These are phyloP conservation scores for Grallaria varia DNA, from an alignment of 2,113 vertebrate species.

Conservation along the genomic window DNA sequence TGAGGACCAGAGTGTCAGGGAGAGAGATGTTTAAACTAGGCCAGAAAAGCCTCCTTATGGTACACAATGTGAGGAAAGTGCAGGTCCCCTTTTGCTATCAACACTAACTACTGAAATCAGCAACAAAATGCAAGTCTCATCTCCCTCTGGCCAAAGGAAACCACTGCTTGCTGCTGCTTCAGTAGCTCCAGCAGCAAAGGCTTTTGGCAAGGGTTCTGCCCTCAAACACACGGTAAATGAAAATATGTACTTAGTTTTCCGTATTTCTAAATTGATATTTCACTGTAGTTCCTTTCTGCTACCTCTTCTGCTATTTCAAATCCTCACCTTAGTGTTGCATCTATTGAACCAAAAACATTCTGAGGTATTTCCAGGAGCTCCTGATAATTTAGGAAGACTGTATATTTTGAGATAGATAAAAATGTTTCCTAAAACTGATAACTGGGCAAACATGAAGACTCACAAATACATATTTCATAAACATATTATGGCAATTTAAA, in stretches of 20 bases:
- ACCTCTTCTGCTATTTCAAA: not conserved
- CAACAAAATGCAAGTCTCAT: not conserved
- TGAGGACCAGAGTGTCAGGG: not conserved
- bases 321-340: not conserved
- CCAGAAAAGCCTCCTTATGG: not conserved
- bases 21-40: not conserved
- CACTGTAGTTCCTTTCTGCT: not conserved
- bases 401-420: not conserved
- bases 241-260: not conserved
- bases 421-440: not conserved
- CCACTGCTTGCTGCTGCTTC: not conserved
- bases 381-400: not conserved
- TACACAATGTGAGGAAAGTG: not conserved
- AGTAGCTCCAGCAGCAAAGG: not conserved
- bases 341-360: not conserved
- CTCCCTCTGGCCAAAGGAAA: not conserved
- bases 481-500: not conserved
- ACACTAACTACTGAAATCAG: not conserved
- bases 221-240: not conserved
- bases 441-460: not conserved
- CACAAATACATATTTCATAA: not conserved
- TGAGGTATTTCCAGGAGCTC: not conserved
- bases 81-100: not conserved
- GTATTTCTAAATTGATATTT: not conserved
- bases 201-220: not conserved